Conservation (phyloP, 2,888 invertebrate genomes). For the Drosophila affinis region DNA sequence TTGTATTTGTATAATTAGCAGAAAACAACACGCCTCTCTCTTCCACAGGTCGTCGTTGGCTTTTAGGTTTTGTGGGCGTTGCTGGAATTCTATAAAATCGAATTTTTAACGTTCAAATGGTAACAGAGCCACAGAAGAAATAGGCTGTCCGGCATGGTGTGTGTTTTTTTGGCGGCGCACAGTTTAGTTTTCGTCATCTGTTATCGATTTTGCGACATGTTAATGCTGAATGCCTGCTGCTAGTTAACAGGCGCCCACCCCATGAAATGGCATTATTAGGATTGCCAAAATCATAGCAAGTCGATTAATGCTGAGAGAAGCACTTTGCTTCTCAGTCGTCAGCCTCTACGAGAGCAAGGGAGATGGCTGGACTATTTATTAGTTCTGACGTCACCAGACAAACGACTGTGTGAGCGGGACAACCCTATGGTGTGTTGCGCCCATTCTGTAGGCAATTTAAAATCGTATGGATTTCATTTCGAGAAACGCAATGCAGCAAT, state of each 20-base stretch:
- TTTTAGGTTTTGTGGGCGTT: constrained; percentile 58
- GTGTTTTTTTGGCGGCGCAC: constrained; percentile 14
- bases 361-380: constrained; percentile 23
- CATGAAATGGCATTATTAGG: constrained; percentile 77
- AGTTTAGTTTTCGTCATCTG: constrained; percentile 19
- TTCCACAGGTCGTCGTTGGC: constrained; percentile 1
- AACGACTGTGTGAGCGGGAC: constrained; percentile 55
- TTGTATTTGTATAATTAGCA: constrained; percentile 27
- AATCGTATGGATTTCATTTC: constrained; percentile 69
- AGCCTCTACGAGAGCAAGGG: constrained; percentile 42
- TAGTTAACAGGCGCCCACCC: constrained; percentile 80
- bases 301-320: constrained; percentile 62
- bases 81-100: constrained; percentile 80
- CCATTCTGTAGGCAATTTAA: constrained; percentile 64
- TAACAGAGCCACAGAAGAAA: constrained; percentile 73
- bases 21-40: constrained; percentile 12
- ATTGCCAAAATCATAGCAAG: constrained; percentile 79
- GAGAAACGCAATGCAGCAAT: constrained; percentile 46
- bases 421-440: constrained; percentile 33
- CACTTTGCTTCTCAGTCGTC: neutral
- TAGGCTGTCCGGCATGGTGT: constrained; percentile 21
- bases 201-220: constrained; percentile 60
- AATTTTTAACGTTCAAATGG: constrained; percentile 82
- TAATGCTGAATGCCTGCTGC: constrained; percentile 67
- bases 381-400: neutral